These are phyloP conservation scores for Sebastes itinus DNA, from an alignment of 2,797 vertebrate genomes.

Conservation along the genomic window DNA sequence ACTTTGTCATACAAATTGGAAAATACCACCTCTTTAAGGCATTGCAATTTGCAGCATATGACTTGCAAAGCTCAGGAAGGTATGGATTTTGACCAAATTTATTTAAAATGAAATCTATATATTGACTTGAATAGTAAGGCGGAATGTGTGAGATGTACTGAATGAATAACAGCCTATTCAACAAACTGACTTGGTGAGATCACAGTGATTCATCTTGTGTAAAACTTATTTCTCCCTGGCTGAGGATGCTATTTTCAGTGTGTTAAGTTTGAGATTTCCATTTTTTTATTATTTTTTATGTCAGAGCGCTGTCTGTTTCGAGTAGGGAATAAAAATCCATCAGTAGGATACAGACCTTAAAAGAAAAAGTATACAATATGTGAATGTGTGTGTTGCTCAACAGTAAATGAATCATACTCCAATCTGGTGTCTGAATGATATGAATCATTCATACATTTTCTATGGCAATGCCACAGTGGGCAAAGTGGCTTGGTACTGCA, in stretches of 20 bases:
- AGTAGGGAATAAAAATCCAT: not conserved
- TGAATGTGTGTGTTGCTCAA: not conserved
- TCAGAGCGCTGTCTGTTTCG: not conserved
- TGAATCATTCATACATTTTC: slow-evolving; percentile 53
- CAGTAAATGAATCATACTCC: slow-evolving; percentile 41
- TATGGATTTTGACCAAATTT: not conserved
- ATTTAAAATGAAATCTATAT: not conserved
- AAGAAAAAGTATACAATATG: slow-evolving; percentile 13
- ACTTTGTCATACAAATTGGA: not conserved
- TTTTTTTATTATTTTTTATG: not conserved
- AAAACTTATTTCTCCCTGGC: not conserved
- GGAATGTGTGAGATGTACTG: not conserved
- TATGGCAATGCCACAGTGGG: slow-evolving; percentile 38
- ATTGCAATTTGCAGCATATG: not conserved
- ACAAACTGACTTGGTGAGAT: not conserved
- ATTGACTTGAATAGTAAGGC: not conserved
- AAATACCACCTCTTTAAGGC: not conserved
- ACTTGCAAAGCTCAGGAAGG: not conserved
- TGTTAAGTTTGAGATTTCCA: not conserved
- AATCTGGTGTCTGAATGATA: slow-evolving; percentile 33
- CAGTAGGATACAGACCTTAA: not conserved
- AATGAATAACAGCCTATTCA: slow-evolving; percentile 15
- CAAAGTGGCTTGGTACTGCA: slow-evolving; percentile 25
- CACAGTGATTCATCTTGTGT: not conserved
- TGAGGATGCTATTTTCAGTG: not conserved